Evolutionary conservation across 1,140 invertebrate species (phyloP), one percentile per base, ranked within the genome.

Genomic region (Cydia pomonella): DNA sequence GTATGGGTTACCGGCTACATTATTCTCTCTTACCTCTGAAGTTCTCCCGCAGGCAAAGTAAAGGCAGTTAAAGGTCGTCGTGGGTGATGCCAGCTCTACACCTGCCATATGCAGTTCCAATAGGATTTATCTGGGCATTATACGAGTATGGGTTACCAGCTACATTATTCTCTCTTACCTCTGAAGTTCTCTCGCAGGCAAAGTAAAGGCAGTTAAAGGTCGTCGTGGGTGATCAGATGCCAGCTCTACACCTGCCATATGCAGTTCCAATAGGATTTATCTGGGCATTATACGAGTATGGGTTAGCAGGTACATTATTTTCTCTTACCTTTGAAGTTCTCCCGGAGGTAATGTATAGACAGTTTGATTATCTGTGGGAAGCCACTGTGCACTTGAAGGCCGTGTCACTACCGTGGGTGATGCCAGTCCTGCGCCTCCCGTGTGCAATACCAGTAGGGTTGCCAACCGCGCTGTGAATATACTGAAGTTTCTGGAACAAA

Each of bases 311-410:
- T 88, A n/a, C n/a, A n/a, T n/a, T n/a, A n/a, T n/a, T n/a, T n/a
- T n/a, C n/a, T n/a, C n/a, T n/a, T n/a, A 92, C 90, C 85, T 91
- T 75, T 82, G 83, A 38, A 62, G 86, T 59, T 92, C 88, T 16
- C 88, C 90, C 41, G 83, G 84, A 2, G 76, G 82, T n/a, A 92
- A 73, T 23, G 80, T 86, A 50, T 91, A 91, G 0, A 92, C 72
- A 7, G 89, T 90, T 77, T 92, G 90, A 73, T 92, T 91, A 75
- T 92, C 90, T 71, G 81, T 90, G 2, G 89, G 90, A 25, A 92
- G 81, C 89, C 90, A 91, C 21, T 90, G 86, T 53, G 81, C 73
- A 62, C 82, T 84, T 76, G 86, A 71, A 0, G 86, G 87, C 16
- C 88, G 81, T 7, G 86, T 87, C 64, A 91, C 86, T 29, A 92